A percentile compares a stretch with the other conserved stretches of the same genome.
These are phyloP conservation scores for Cremastobaeus sp. DNA, from an alignment of 2,888 invertebrate species.

Conservation along the genomic window DNA sequence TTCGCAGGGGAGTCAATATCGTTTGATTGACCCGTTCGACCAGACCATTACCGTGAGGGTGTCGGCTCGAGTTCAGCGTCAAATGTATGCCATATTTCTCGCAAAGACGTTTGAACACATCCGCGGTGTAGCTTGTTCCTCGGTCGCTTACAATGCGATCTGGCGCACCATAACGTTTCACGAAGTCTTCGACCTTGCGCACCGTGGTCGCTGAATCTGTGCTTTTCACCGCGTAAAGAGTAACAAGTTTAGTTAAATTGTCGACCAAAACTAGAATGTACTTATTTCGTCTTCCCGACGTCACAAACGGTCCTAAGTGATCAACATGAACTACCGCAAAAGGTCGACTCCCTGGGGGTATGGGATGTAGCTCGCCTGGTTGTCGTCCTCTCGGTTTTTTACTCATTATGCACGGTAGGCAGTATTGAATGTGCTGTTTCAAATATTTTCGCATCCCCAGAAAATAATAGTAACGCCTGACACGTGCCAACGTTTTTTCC, in stretches of 20 bases:
- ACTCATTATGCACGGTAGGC: conserved; percentile 25
- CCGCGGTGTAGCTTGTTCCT: conserved; percentile 41
- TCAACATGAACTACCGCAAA: conserved; percentile 20
- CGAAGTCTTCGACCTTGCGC: conserved; percentile 25
- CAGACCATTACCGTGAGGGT: conserved; percentile 38
- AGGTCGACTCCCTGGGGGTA: neutral
- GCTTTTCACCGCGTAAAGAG: conserved; percentile 41
- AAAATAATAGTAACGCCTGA: neutral
- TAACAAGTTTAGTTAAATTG: conserved; percentile 52
- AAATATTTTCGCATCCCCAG: neutral
- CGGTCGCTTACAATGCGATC: conserved; percentile 31
- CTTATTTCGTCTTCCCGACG: conserved; percentile 20
- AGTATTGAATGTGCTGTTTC: neutral
- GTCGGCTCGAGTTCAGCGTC: conserved; percentile 43
- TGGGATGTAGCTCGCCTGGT: conserved; percentile 1
- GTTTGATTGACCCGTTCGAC: conserved; percentile 48
- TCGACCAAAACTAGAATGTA: conserved; percentile 54
- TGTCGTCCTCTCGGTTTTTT: conserved; percentile 2
- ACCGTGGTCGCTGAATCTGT: conserved; percentile 24
- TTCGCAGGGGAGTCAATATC: conserved; percentile 25
- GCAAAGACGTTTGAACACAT: conserved; percentile 29
- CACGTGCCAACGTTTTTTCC: neutral
- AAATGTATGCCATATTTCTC: conserved; percentile 10
- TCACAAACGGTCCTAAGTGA: conserved; percentile 56
- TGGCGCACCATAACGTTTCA: conserved; percentile 35